Percentiles rank a stretch among this genome's conserved stretches.
Conservation (phyloP, 1,140 invertebrate genomes). For the Cyclina sinensis region DNA sequence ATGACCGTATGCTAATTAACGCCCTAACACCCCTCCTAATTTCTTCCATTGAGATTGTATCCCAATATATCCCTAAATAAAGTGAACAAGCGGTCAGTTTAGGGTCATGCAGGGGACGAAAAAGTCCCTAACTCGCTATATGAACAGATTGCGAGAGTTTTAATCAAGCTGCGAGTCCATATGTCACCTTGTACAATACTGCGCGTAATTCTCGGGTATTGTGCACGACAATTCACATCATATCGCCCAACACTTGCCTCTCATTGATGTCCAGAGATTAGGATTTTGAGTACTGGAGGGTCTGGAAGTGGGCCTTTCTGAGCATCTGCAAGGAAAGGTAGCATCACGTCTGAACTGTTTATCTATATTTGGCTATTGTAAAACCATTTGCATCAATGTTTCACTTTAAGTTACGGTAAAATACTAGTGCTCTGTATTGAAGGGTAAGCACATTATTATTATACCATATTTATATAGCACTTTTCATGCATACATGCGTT, state of each 20-base stretch:
- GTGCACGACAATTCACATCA: conserved; percentile 63
- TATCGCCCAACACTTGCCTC: conserved; percentile 39
- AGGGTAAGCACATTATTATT: no score
- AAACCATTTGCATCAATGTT: no score
- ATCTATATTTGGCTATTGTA: no score
- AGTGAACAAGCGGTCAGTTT: conserved; percentile 47
- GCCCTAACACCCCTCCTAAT: conserved; percentile 27
- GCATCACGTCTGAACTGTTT: no score
- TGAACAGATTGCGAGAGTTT: conserved; percentile 56
- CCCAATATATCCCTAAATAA: conserved; percentile 56
- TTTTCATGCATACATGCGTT: no score
- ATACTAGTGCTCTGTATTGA: no score
- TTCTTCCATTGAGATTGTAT: conserved; percentile 35
- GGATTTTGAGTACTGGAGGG: not conserved
- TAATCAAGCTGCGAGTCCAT: conserved; percentile 47
- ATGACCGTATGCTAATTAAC: conserved; percentile 39
- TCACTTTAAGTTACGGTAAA: no score
- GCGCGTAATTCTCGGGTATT: conserved; percentile 54
- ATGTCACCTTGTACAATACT: conserved; percentile 68
- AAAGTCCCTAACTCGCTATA: conserved; percentile 8
- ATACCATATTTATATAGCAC: no score
- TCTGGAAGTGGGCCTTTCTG: no score
- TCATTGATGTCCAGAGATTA: conserved; percentile 39
- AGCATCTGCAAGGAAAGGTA: no score
- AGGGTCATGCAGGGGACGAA: conserved; percentile 52